Conservation (phyloP, 2,797 vertebrate genomes). For the Danio tinwini region DNA sequence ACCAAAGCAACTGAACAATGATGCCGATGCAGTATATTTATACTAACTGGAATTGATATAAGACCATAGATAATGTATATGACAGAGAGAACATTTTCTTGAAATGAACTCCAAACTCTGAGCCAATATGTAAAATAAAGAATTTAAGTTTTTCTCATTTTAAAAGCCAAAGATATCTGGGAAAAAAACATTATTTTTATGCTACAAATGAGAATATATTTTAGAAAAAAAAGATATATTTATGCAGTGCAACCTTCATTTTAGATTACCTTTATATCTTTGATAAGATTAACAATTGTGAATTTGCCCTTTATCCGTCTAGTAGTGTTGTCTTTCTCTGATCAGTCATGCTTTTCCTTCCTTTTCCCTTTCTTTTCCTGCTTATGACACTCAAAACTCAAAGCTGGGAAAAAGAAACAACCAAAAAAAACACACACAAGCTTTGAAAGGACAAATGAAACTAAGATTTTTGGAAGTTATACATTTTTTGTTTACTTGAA, state of each 20-base stretch:
- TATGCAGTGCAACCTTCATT: constrained; percentile 39
- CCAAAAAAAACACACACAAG: constrained; percentile 63
- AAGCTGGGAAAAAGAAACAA: constrained; percentile 68
- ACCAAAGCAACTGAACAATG: neutral
- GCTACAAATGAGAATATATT: constrained; percentile 42
- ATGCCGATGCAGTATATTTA: neutral
- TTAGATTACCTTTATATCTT: neutral
- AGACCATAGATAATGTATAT: neutral
- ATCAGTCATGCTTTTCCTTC: constrained; percentile 6
- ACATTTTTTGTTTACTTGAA: neutral
- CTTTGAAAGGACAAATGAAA: constrained; percentile 22
- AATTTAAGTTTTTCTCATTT: too few relatives aligned
- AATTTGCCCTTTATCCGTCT: neutral
- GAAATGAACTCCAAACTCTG: too few relatives aligned
- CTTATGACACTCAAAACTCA: constrained; percentile 28
- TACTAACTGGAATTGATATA: neutral
- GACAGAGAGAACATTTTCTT: neutral
- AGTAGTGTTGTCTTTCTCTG: constrained; percentile 1
- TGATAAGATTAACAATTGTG: neutral
- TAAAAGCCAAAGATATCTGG: too few relatives aligned
- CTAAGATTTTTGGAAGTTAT: neutral
- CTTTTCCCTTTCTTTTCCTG: constrained; percentile 51
- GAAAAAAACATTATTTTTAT: constrained; percentile 4
- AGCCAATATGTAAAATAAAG: too few relatives aligned
- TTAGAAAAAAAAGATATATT: constrained; percentile 55